Conservation (phyloP, 2,113 vertebrate species). For the Alaudala cheleensis region DNA sequence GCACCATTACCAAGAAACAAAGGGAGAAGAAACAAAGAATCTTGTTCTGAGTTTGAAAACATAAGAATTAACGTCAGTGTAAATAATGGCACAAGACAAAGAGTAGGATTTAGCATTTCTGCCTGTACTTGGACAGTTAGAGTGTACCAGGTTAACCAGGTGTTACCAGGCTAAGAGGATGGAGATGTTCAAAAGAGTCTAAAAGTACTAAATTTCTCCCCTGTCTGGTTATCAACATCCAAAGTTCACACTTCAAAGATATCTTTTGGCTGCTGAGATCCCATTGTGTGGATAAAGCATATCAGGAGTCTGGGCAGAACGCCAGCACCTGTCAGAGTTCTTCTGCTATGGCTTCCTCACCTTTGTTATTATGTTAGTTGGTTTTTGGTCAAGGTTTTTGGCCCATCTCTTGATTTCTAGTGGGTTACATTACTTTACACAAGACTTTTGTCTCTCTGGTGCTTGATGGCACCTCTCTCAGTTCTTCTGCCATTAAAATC, state of each 20-base stretch:
- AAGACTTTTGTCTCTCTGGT: not conserved
- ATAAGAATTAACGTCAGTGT: not conserved
- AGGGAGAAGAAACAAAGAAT: not conserved
- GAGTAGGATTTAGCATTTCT: not conserved
- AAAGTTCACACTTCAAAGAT: not conserved
- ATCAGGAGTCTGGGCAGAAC: not conserved
- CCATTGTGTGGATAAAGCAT: not conserved
- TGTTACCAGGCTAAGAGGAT: not conserved
- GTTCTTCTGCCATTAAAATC: not conserved
- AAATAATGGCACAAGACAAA: not conserved
- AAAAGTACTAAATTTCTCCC: not conserved
- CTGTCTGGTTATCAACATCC: not conserved
- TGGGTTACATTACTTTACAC: fast-evolving
- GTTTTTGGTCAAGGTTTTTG: not conserved
- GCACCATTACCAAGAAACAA: not conserved
- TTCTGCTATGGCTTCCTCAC: not conserved
- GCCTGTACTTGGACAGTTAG: not conserved
- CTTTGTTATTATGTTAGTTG: not conserved
- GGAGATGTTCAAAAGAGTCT: not conserved
- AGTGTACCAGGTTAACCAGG: not conserved
- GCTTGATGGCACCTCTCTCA: not conserved
- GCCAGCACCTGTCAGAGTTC: not conserved
- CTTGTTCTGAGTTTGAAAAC: not conserved
- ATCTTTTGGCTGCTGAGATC: not conserved
- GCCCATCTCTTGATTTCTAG: not conserved